phyloP scores from a whole-genome alignment of 2,797 vertebrate species.

The Halcyon chelicuti region DNA sequence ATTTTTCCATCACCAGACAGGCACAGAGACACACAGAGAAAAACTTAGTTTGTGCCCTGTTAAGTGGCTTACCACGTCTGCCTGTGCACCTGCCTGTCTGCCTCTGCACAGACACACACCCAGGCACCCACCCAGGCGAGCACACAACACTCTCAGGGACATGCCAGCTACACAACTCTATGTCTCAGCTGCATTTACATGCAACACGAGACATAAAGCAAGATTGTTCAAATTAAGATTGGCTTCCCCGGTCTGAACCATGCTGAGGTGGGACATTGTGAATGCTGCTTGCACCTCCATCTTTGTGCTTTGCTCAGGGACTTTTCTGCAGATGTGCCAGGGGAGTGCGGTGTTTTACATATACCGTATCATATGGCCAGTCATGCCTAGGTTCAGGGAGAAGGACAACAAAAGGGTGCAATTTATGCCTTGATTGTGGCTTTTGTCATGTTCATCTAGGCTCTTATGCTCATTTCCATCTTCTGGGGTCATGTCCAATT shows the following conservation, averaged over 20 bases:
- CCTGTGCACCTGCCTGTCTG: background rate
- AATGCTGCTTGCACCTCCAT: background rate
- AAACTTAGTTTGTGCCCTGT: background rate
- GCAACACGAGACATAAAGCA: background rate
- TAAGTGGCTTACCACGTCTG: background rate
- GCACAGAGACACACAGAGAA: background rate
- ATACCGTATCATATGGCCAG: background rate
- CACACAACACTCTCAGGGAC: background rate
- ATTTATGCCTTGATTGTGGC: slow-evolving; percentile 64
- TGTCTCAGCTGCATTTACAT: background rate
- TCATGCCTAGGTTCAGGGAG: background rate
- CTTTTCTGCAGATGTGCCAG: slow-evolving; percentile 10
- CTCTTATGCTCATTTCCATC: slow-evolving; percentile 26
- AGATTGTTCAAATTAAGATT: background rate
- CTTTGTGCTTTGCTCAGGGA: background rate
- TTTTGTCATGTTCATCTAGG: slow-evolving; percentile 45
- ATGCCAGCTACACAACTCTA: accelerated
- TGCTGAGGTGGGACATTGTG: background rate
- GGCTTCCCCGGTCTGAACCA: background rate
- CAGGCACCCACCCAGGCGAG: background rate
- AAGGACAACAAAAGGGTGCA: slow-evolving; percentile 33
- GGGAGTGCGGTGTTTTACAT: background rate
- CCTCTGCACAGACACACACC: background rate
- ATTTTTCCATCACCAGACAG: slow-evolving; percentile 41
- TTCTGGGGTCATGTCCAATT: slow-evolving; percentile 40